These are phyloP conservation scores for Rhamphomyia laevipes DNA, from an alignment of 2,888 invertebrate species.

Conservation along the genomic window DNA sequence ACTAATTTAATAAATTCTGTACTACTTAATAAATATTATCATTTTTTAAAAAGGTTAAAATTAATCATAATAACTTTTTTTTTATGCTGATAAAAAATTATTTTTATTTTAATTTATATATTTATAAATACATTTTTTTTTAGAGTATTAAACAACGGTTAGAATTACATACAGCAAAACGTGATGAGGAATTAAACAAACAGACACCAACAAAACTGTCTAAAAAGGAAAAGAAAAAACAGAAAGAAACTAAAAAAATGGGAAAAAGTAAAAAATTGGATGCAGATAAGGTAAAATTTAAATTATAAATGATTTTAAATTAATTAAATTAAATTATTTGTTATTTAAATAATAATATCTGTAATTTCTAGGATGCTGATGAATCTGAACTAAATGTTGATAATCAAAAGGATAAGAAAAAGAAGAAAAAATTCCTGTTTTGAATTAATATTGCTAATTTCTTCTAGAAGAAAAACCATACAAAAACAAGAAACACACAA, in stretches of 20 bases:
- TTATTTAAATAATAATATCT: neutral
- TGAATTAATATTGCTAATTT: constrained; percentile 29
- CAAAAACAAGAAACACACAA: neutral
- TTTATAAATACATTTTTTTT: constrained; percentile 4
- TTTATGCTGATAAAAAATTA: too few species aligned
- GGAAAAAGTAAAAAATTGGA: constrained; percentile 45
- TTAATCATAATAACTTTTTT: too few species aligned
- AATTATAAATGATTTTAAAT: too few species aligned
- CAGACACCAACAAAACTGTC: constrained; percentile 31
- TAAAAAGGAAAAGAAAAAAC: constrained; percentile 41
- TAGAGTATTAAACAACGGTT: constrained; percentile 33
- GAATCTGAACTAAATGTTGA: constrained; percentile 26
- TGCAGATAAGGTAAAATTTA: constrained; percentile 43
- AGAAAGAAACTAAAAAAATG: constrained; percentile 42
- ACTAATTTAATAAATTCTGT: too few species aligned
- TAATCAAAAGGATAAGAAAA: constrained; percentile 28
- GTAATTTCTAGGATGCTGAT: constrained; percentile 25
- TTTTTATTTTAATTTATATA: too few species aligned
- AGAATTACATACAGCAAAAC: constrained; percentile 38
- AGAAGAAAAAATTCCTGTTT: constrained; percentile 31
- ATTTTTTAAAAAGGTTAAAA: too few species aligned
- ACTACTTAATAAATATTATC: too few species aligned
- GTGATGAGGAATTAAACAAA: constrained; percentile 37
- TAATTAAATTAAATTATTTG: neutral
- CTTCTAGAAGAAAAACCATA: constrained; percentile 27